Percentiles rank a stretch among this genome's conserved stretches.
Conservation (phyloP, 1,140 invertebrate genomes). For the Aphelinus atriplicis region DNA sequence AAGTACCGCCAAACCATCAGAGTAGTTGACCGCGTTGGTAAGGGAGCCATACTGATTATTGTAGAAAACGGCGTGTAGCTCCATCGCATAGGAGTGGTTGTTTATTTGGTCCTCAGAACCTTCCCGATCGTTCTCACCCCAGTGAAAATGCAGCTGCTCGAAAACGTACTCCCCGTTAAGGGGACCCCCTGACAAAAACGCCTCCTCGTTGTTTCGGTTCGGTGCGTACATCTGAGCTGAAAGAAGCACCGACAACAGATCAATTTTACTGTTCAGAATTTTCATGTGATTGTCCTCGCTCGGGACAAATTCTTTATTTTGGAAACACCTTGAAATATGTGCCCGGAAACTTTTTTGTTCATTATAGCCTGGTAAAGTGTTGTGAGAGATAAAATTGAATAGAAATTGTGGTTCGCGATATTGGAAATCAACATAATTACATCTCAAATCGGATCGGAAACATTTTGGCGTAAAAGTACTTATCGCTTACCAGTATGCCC, state of each 20-base stretch:
- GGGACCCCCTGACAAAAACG: conserved; percentile 75
- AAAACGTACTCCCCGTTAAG: conserved; percentile 77
- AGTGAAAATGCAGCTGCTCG: conserved; percentile 84
- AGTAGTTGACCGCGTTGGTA: conserved; percentile 71
- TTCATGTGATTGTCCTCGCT: too few relatives aligned
- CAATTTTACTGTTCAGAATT: too few relatives aligned
- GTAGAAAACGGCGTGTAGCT: conserved; percentile 88
- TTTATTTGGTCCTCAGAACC: conserved; percentile 92
- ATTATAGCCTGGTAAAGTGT: too few relatives aligned
- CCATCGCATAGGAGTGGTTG: conserved; percentile 73
- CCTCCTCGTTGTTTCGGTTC: conserved; percentile 63
- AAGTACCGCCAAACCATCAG: conserved; percentile 84
- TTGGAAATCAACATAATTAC: too few relatives aligned
- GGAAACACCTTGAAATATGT: too few relatives aligned
- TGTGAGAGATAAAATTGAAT: too few relatives aligned
- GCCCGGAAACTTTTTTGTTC: too few relatives aligned
- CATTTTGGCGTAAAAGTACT: too few relatives aligned
- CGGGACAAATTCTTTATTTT: too few relatives aligned
- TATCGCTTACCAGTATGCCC: conserved; percentile 76
- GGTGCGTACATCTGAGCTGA: conserved; percentile 63
- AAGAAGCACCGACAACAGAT: neutral
- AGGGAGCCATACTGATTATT: conserved; percentile 76
- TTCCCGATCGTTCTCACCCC: conserved; percentile 80
- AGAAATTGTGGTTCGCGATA: too few relatives aligned
- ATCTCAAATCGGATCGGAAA: too few relatives aligned